Base-by-base conservation (phyloP, 2,797 vertebrate genomes). In the Acrocephalus scirpaceus region DNA sequence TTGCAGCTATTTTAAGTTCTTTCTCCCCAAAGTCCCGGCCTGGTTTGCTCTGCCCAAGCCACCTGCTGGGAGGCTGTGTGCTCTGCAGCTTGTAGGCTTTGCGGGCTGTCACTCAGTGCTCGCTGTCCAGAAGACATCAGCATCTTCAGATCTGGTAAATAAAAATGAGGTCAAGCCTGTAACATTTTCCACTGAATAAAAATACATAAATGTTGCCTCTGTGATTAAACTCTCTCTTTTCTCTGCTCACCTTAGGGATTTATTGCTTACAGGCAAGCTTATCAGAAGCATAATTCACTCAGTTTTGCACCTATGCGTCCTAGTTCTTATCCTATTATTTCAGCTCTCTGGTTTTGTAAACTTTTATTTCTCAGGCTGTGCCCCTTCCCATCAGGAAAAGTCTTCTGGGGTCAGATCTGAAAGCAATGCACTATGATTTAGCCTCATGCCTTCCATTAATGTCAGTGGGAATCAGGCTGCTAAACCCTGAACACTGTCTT, bases 361-460 rank as follows among this genome's bases (percentile, higher is more conserved):
- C 77, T 96, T 96, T 85, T 73, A 70, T 96, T 94, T 97, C 72
- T 92, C 70, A 75, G 61, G 67, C 80, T 88, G 29, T 90, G 66
- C 89, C 88, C 88, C 45, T 93, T 88, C 95, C 86, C 90, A 64
- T 92, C 86, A 96, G 74, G 89, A 87, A 92, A 83, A 17, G 22
- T 93, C 74, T 95, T 92, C 78, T 76, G 88, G 62, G 90, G 91
- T 95, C 81, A 89, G 72, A 90, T 94, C 64, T 92, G 67, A 97
- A 95, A 87, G 91, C 69, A 84, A 42, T 62, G 90, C 92, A 71
- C 77, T 74, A 65, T 66, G 92, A 96, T 97, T 95, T 94, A 91
- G 61, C 80, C n/a, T 95, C 92, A 80, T 64, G 81, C 72, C 58
- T 95, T 51, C 92, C 86, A 81, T 94, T 96, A 93, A 66, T 48